These are phyloP conservation scores for Sebastes elongatus DNA, from an alignment of 2,797 vertebrate genomes.

Conservation along the genomic window DNA sequence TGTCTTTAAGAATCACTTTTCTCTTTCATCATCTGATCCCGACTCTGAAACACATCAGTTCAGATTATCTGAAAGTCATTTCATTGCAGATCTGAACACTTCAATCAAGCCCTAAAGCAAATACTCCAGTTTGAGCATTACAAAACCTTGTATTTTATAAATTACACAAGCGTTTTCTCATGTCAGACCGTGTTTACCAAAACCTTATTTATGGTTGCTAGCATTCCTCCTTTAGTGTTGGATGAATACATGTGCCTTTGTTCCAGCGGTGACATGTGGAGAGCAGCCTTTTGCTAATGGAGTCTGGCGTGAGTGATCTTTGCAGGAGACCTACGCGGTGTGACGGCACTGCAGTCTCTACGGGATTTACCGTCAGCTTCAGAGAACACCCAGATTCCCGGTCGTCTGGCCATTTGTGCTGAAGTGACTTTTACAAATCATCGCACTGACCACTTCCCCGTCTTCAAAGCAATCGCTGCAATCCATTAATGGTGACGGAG, in stretches of 20 bases:
- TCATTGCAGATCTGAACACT: neutral
- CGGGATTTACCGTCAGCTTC: constrained; percentile 53
- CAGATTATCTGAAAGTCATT: constrained; percentile 13
- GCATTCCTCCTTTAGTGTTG: constrained; percentile 48
- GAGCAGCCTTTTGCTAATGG: constrained; percentile 67
- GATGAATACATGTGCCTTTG: constrained; percentile 56
- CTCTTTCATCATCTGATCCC: constrained; percentile 30
- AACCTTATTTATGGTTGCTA: constrained; percentile 61
- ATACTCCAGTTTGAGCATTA: neutral
- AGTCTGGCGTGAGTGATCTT: constrained; percentile 70
- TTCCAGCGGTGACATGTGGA: constrained; percentile 57
- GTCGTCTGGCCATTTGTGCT: constrained; percentile 62
- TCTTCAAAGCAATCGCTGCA: constrained; percentile 59
- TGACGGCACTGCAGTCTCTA: constrained; percentile 36
- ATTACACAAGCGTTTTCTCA: constrained; percentile 30
- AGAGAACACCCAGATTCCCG: constrained; percentile 45
- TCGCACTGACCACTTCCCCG: constrained; percentile 26
- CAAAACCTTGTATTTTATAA: constrained; percentile 25
- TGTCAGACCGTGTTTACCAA: constrained; percentile 60
- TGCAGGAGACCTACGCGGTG: constrained; percentile 45
- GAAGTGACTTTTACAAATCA: constrained; percentile 68
- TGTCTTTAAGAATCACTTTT: constrained; percentile 6
- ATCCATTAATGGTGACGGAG: constrained; percentile 14
- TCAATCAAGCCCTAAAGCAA: neutral
- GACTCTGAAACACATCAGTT: neutral